Evolutionary conservation across 2,888 invertebrate genomes (phyloP).

Genomic region (Chrysolina americana): DNA sequence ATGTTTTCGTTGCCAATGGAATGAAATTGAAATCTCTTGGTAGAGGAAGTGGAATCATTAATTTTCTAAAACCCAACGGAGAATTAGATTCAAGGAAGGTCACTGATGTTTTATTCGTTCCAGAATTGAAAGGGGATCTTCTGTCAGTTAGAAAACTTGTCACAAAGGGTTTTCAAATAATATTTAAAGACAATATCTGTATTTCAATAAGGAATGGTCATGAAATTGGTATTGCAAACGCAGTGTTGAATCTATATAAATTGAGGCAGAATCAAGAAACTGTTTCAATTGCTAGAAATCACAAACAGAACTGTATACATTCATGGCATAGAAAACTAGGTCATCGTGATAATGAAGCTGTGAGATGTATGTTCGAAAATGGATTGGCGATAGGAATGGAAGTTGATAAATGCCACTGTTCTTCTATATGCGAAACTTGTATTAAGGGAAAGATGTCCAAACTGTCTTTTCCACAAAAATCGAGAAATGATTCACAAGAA

Average conservation of each 20-base stretch:
- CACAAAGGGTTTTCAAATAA: too few species aligned
- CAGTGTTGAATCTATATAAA: not conserved
- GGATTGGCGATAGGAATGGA: too few species aligned
- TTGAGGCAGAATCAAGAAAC: conserved; percentile 7
- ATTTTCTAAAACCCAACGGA: conserved; percentile 8
- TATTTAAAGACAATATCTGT: too few species aligned
- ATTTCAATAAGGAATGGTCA: not conserved
- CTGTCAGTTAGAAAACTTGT: too few species aligned
- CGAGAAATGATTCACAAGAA: conserved; percentile 1
- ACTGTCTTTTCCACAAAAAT: conserved; percentile 1
- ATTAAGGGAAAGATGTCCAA: conserved; percentile 9
- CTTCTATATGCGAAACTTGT: too few species aligned
- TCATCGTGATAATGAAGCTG: too few species aligned
- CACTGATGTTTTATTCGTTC: conserved; percentile 11
- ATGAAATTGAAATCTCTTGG: too few species aligned
- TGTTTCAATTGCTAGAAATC: not conserved
- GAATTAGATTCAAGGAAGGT: not conserved
- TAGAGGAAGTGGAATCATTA: conserved; percentile 6
- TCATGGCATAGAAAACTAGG: too few species aligned
- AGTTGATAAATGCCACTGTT: too few species aligned
- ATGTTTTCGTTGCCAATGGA: conserved; percentile 7
- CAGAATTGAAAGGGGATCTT: too few species aligned
- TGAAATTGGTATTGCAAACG: conserved; percentile 4
- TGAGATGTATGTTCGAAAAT: too few species aligned
- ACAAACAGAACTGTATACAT: too few species aligned